These are phyloP conservation scores for Keiferia lycopersicella DNA, from an alignment of 2,888 invertebrate species.

Conservation along the genomic window DNA sequence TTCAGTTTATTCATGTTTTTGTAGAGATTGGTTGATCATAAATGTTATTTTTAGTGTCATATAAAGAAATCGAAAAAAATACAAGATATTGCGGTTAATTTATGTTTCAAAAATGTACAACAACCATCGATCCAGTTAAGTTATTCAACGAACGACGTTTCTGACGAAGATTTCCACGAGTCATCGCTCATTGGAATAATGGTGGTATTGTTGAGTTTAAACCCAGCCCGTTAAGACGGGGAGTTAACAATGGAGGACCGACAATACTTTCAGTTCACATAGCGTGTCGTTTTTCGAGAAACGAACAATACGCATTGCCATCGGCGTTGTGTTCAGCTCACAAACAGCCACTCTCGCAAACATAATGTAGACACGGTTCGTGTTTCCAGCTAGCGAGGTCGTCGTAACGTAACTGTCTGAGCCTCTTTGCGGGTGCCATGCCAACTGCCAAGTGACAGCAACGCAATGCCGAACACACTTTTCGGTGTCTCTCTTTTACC, in stretches of 20 bases:
- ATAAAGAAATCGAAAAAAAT: too few species aligned
- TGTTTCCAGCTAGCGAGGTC: constrained; percentile 33
- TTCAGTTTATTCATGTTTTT: not conserved
- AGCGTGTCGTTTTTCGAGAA: constrained; percentile 38
- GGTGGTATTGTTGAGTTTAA: constrained; percentile 27
- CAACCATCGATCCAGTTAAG: not conserved
- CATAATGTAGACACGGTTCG: constrained; percentile 34
- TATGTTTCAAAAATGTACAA: not conserved
- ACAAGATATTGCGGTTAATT: not conserved
- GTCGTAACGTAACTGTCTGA: constrained; percentile 34
- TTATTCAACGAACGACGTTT: constrained; percentile 19
- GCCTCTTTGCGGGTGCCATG: constrained; percentile 5
- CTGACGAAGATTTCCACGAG: constrained; percentile 24
- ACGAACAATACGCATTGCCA: constrained; percentile 33
- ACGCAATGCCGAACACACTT: constrained; percentile 3
- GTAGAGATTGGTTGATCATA: too few species aligned
- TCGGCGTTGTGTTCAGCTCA: constrained; percentile 28
- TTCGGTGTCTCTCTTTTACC: too few species aligned
- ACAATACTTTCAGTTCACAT: constrained; percentile 37
- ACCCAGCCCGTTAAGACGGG: constrained; percentile 26
- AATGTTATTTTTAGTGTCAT: too few species aligned
- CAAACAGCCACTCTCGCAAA: constrained; percentile 32
- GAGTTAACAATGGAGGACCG: constrained; percentile 32
- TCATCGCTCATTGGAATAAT: constrained; percentile 26
- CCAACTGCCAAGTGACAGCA: constrained; percentile 13